Conservation (phyloP, 2,888 invertebrate species). For the Bhutanitis thaidina region DNA sequence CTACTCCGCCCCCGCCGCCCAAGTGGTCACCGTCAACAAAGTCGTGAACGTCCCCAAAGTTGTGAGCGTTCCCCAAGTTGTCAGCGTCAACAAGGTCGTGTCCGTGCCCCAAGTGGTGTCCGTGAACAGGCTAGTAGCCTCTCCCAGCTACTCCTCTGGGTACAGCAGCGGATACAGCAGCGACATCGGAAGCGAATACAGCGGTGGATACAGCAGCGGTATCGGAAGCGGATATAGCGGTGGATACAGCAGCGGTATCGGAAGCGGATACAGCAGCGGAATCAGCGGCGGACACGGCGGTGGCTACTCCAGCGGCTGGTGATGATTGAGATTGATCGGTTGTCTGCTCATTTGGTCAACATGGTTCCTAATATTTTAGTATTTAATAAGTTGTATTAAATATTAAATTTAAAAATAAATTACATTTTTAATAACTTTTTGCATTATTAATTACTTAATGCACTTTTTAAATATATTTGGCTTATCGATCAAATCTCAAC, state of each 20-base stretch:
- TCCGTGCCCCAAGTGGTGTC: slow-evolving; percentile 45
- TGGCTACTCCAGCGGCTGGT: not conserved
- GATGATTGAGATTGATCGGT: not conserved
- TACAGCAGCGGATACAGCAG: slow-evolving; percentile 18
- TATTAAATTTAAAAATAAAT: no score
- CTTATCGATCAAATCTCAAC: no score
- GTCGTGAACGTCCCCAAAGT: slow-evolving; percentile 43
- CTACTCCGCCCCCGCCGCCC: slow-evolving; percentile 28
- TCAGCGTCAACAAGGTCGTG: slow-evolving; percentile 44
- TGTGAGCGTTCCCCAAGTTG: slow-evolving; percentile 40
- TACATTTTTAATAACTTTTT: no score
- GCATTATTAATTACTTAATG: no score
- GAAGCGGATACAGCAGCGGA: not conserved
- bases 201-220: not conserved
- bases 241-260: not conserved
- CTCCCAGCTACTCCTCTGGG: slow-evolving; percentile 32
- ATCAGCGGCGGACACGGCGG: not conserved
- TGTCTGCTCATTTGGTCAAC: not conserved
- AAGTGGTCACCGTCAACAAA: slow-evolving; percentile 39
- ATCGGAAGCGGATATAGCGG: no score
- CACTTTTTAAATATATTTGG: no score
- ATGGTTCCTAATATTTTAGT: not conserved
- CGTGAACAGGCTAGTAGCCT: slow-evolving; percentile 43
- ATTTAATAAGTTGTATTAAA: no score
- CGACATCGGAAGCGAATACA: not conserved